These are phyloP conservation scores for Manacus vitellinus DNA, from an alignment of 2,113 vertebrate genomes.

Conservation along the genomic window DNA sequence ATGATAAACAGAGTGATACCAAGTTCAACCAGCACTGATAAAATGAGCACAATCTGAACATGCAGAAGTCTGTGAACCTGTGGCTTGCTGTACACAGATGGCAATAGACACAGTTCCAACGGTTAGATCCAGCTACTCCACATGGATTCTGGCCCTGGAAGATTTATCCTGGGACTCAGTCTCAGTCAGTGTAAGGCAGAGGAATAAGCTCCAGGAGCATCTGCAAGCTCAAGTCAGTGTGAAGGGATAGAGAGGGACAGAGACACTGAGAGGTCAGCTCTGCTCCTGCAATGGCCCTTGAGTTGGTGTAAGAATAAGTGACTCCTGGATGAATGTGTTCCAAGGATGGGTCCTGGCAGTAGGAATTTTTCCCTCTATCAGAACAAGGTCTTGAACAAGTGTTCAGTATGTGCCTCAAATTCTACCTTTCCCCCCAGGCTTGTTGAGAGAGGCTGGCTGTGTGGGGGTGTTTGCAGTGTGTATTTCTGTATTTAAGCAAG, in stretches of 20 bases:
- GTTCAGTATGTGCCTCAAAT: not conserved
- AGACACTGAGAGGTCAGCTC: not conserved
- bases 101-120: fast-evolving
- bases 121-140: not conserved
- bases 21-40: not conserved
- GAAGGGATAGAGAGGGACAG: not conserved
- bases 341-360: not conserved
- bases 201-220: not conserved
- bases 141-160: not conserved
- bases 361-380: not conserved
- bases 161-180: fast-evolving
- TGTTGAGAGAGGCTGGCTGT: not conserved
- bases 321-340: fast-evolving
- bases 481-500: not conserved
- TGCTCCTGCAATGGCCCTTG: not conserved
- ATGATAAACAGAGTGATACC: not conserved
- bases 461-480: not conserved
- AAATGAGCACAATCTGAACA: not conserved
- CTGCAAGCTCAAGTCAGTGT: not conserved
- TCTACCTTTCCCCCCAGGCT: not conserved
- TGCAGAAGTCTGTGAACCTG: not conserved
- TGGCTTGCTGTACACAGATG: not conserved
- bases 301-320: not conserved
- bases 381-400: not conserved
- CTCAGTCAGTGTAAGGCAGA: not conserved